These are phyloP conservation scores for Podarcis raffonei DNA, from an alignment of 2,113 vertebrate genomes.

Conservation along the genomic window DNA sequence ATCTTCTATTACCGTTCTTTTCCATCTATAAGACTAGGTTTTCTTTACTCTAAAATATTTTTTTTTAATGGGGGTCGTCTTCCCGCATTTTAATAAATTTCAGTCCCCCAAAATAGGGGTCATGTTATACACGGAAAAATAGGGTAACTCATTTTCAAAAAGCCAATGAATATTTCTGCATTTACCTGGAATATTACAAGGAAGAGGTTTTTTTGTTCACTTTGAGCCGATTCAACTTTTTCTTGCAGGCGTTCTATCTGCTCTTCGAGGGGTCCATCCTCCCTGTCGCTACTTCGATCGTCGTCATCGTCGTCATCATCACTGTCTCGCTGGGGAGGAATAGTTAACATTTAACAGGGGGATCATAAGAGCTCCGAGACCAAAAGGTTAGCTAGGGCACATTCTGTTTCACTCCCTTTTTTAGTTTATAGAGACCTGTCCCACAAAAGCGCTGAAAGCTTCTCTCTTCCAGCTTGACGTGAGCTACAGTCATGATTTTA, in stretches of 20 bases:
- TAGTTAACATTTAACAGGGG: not conserved
- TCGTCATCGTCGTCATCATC: slow-evolving; percentile 88
- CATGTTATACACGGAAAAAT: too few species aligned
- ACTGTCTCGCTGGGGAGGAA: slow-evolving; percentile 83
- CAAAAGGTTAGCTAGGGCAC: not conserved
- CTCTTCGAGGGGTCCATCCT: slow-evolving; percentile 92
- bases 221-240: slow-evolving; percentile 96
- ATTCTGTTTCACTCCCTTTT: not conserved
- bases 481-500: not conserved
- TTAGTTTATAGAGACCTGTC: not conserved
- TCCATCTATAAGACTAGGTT: too few species aligned
- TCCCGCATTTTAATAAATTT: too few species aligned
- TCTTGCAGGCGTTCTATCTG: slow-evolving; percentile 96
- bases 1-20: not conserved
- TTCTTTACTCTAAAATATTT: too few species aligned
- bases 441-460: not conserved
- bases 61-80: too few species aligned
- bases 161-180: not conserved
- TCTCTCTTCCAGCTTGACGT: not conserved
- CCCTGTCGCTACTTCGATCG: slow-evolving; percentile 90
- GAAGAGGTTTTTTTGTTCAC: slow-evolving; percentile 98
- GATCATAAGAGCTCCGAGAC: too few species aligned
- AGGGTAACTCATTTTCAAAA: not conserved
- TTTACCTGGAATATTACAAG: slow-evolving; percentile 97
- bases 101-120: too few species aligned